Conservation (phyloP, 2,888 invertebrate species). For the Deilephila porcellus region DNA sequence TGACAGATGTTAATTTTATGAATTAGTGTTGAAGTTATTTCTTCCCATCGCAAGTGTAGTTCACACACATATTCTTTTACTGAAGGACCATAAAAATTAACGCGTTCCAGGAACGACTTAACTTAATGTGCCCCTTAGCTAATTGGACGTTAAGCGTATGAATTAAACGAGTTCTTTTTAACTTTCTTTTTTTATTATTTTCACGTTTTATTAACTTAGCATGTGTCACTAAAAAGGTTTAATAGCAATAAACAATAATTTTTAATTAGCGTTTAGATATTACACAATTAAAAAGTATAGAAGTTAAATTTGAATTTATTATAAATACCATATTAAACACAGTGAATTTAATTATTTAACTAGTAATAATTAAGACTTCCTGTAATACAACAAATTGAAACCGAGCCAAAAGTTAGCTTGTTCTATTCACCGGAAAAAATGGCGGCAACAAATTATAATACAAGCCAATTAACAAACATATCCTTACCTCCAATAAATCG, state of each 20-base stretch:
- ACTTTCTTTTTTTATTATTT: neutral
- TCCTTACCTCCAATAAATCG: slow-evolving; percentile 72
- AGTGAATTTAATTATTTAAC: slow-evolving; percentile 1
- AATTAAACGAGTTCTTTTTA: neutral
- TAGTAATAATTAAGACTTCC: slow-evolving; percentile 12
- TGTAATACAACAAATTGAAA: neutral
- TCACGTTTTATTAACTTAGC: neutral
- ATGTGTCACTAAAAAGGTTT: neutral
- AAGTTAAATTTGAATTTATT: neutral
- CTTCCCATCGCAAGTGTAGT: slow-evolving; percentile 28
- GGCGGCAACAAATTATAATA: neutral
- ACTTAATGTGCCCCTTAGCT: slow-evolving; percentile 45
- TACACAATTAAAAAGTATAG: no score
- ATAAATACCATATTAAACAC: neutral
- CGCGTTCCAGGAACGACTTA: slow-evolving; percentile 44
- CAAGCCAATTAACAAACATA: neutral
- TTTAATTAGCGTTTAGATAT: neutral
- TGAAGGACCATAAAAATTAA: slow-evolving; percentile 41
- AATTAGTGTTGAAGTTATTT: neutral
- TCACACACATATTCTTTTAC: slow-evolving; percentile 40
- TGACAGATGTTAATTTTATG: no score
- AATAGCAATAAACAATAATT: neutral
- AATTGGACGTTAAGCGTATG: slow-evolving; percentile 48
- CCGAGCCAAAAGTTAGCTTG: slow-evolving; percentile 9
- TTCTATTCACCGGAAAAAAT: neutral